phyloP scores from a whole-genome alignment of 2,797 vertebrate species.

The Ptychadena robeensis region DNA sequence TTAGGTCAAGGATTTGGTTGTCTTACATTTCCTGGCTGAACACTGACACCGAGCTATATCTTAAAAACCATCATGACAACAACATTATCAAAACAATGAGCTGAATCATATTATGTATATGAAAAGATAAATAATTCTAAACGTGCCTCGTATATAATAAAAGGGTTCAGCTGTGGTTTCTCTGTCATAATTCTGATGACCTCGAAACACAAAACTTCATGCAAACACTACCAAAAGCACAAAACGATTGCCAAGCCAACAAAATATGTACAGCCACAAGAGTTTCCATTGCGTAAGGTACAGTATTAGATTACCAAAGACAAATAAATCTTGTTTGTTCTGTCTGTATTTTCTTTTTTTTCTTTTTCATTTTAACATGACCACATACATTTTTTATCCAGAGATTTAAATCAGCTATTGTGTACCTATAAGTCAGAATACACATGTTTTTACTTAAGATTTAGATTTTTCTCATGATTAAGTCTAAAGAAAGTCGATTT shows the following conservation, averaged over 20 bases:
- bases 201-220: constrained; percentile 8
- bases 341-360: not conserved
- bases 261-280: constrained; percentile 37
- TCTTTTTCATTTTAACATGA: constrained; percentile 4
- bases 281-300: constrained; percentile 35
- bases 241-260: constrained; percentile 18
- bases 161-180: not conserved
- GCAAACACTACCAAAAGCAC: constrained; percentile 1
- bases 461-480: not conserved
- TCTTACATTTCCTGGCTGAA: too few species aligned
- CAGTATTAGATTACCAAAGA: constrained; percentile 27
- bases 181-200: not conserved
- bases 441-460: constrained; percentile 18
- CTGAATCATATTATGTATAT: too few species aligned
- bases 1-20: too few species aligned
- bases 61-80: too few species aligned
- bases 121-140: not conserved
- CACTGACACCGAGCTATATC: too few species aligned
- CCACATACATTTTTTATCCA: not conserved
- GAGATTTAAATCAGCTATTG: constrained; percentile 13
- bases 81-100: too few species aligned
- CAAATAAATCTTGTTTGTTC: constrained; percentile 23
- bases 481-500: not conserved
- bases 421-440: not conserved
- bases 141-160: not conserved